Base-by-base conservation (phyloP, 2,797 vertebrate species). In the Chelidonichthys spinosus region DNA sequence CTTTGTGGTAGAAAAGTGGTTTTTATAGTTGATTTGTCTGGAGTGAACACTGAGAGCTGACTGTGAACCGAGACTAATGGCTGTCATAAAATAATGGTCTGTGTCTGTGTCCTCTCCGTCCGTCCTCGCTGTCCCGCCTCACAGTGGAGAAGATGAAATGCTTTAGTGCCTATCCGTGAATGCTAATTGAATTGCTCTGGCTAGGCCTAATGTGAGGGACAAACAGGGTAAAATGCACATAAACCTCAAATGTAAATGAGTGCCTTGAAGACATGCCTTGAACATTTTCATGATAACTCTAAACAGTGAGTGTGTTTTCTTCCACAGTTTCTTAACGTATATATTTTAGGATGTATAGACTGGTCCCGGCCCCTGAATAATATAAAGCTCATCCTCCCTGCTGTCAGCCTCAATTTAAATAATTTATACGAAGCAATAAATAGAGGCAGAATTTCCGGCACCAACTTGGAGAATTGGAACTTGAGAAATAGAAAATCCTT, bases 341-440 rank as follows among this genome's bases (percentile, higher is more conserved):
- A 72, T 82, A 82, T 90, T 83, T 86, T 60, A 72, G 83, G 71
- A 81, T 55, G 72, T 61, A 81, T 81, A 76, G 83, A 83, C 79
- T 75, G 43, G 52, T 69, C 47, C 47, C 56, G 33, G 63, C 17
- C 73, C 36, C 75, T 89, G 84, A 93, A 92, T 93, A 91, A 92
- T 90, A 91, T 80, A 91, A 25, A 84, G 79, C 85, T 76, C 78
- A 87, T 89, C 81, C 82, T 75, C 77, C 74, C 81, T 2, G 47
- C 83, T 89, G 85, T 85, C 87, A 84, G 80, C 52, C 71, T 87
- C 75, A 68, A 78, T 87, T 85, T 94, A 78, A 93, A 92, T 93
- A 82, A 93, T 93, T 92, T 81, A 92, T 78, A 75, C n/a, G 56
- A 47, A 47, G 83, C 54, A 84, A 90, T 81, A 84, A 85, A 92